Conservation (phyloP, 2,888 invertebrate species). For the Microctonus brassicae region DNA sequence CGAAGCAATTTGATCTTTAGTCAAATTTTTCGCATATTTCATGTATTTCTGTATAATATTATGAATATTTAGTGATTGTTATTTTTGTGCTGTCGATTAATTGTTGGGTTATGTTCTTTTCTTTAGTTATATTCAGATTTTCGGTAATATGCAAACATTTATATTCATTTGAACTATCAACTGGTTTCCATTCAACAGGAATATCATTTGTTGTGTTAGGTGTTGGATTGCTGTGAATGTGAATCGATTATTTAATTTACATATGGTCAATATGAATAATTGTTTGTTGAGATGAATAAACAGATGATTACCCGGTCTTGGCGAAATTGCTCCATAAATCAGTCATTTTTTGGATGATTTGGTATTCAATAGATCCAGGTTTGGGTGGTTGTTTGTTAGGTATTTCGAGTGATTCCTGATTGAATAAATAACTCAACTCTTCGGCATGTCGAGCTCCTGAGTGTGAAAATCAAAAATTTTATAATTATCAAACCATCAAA, state of each 20-base stretch:
- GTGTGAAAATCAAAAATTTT: constrained; percentile 18
- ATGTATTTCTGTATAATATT: too few species aligned
- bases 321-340: constrained; percentile 66
- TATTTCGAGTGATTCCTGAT: constrained; percentile 40
- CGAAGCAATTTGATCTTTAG: too few species aligned
- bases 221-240: constrained; percentile 58
- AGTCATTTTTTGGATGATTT: constrained; percentile 53
- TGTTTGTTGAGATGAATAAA: too few species aligned
- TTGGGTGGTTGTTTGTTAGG: constrained; percentile 30
- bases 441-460: constrained; percentile 55
- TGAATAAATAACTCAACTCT: constrained; percentile 58
- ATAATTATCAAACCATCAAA: neutral
- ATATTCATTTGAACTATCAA: constrained; percentile 44
- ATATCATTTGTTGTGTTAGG: constrained; percentile 48
- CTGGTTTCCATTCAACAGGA: constrained; percentile 55
- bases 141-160: constrained; percentile 54
- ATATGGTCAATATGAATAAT: too few species aligned
- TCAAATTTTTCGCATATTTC: too few species aligned
- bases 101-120: neutral
- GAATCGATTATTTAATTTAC: neutral
- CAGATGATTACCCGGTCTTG: constrained; percentile 58
- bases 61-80: too few species aligned
- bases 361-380: constrained; percentile 41
- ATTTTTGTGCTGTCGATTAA: too few species aligned
- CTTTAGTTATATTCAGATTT: constrained; percentile 47